Evolutionary conservation across 2,888 invertebrate genomes (phyloP), one percentile per base, ranked within the genome.

Genomic region (Papilio protenor): DNA sequence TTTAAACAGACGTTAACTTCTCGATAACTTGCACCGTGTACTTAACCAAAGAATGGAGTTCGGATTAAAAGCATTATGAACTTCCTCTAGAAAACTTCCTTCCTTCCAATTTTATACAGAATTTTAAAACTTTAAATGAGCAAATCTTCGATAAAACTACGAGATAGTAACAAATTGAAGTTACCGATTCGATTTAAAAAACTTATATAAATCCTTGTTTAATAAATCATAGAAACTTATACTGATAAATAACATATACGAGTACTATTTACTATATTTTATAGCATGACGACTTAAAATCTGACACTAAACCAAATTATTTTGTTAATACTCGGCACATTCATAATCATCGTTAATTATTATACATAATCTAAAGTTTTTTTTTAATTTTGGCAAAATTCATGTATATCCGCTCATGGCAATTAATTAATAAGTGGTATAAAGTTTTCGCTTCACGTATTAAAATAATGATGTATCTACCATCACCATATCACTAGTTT

Each of bases 81-180:
- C 64, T n/a, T 64, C 64, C 18, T 18, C 18, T 40, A 6, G 6
- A 64, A 18, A 40, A 8, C 40, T 33, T 64, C 16, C 3, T 40
- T 64, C 10, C 27, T 61, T 27, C 23, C 14, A n/a, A 10, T 57
- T 21, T 57, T 45, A n/a, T 12, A 45, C 33, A 3, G 21, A 73
- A 47, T 73, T 59, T 45, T 23, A 59, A 59, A 73, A 45, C 59
- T 73, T 73, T 59, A 33, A 59, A 40, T 45, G 73, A 73, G 40
- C 57, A 45, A 64, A 45, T 45, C 45, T 73, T 59, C 21, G 12
- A 21, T 55, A 5, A 73, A 57, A 73, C 45, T 33, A 45, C 23
- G 6, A 73, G 59, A 59, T 45, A n/a, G 11, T 57, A 72, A 27
- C 40, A 40, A n/a, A 11, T 73, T 40, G 5, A 40, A 73, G 11